These are phyloP conservation scores for Diachasmimorpha longicaudata DNA, from an alignment of 1,140 invertebrate genomes.

Conservation along the genomic window DNA sequence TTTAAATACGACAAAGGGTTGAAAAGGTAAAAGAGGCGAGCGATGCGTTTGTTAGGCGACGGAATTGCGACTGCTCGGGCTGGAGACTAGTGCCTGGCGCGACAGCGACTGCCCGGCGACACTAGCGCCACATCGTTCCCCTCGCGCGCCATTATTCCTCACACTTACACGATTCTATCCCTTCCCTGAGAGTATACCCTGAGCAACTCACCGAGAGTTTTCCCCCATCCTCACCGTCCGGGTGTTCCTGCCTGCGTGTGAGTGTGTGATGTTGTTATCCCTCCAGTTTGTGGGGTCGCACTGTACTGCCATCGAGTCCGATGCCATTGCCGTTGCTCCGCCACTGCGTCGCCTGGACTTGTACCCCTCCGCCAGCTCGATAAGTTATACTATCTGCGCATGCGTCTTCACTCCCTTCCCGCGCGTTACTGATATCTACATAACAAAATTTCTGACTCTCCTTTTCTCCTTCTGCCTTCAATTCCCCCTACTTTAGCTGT, in stretches of 20 bases:
- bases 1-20: constrained; percentile 43
- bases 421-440: not conserved
- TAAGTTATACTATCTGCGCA: constrained; percentile 39
- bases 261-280: not conserved
- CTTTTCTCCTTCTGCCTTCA: constrained; percentile 2
- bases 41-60: constrained; percentile 59
- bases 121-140: constrained; percentile 44
- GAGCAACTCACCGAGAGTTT: not conserved
- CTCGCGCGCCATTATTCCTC: constrained; percentile 22
- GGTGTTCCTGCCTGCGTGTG: too few species aligned
- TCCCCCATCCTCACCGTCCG: constrained; percentile 1
- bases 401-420: constrained; percentile 32
- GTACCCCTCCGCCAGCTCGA: constrained; percentile 44
- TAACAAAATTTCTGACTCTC: not conserved
- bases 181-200: not conserved
- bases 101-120: constrained; percentile 51
- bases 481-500: constrained; percentile 30
- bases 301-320: constrained; percentile 9
- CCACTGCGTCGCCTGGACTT: constrained; percentile 37
- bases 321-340: not conserved
- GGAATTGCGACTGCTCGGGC: constrained; percentile 59
- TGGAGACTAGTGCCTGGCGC: constrained; percentile 52
- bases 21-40: constrained; percentile 56
- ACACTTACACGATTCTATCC: constrained; percentile 1
- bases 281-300: not conserved